Percentiles rank a stretch among this genome's conserved stretches.
Conservation (phyloP, 2,113 vertebrate species). For the Microtus montanus region DNA sequence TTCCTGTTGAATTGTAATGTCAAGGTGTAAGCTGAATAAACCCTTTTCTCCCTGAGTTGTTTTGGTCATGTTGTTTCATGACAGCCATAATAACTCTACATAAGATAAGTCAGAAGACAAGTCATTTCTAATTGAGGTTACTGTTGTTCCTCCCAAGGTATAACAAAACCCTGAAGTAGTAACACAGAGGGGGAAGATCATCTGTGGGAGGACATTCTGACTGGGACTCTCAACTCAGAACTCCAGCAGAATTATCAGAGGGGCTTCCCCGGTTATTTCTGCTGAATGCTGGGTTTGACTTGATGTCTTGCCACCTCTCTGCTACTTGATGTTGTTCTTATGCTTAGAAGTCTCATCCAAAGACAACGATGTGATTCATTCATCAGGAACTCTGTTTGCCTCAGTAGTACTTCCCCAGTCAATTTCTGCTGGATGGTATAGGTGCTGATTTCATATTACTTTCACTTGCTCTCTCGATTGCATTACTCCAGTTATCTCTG, state of each 20-base stretch:
- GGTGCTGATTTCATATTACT: background rate
- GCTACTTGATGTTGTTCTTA: background rate
- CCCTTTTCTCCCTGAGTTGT: background rate
- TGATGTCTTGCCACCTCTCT: background rate
- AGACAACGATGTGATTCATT: background rate
- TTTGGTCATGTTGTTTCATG: background rate
- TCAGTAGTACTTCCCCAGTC: background rate
- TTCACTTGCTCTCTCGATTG: background rate
- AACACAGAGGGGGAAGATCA: background rate
- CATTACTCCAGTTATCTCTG: background rate
- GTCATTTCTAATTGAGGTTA: background rate
- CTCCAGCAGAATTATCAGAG: background rate
- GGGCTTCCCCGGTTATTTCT: too few relatives aligned
- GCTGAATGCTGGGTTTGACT: background rate
- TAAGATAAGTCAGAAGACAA: background rate
- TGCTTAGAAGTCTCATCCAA: background rate
- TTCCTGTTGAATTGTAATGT: background rate
- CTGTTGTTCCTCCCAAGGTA: background rate
- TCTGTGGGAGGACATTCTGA: background rate
- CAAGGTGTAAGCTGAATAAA: background rate
- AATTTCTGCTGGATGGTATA: background rate
- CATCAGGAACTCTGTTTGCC: background rate
- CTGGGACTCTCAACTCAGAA: background rate
- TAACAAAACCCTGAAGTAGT: background rate
- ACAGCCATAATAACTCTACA: background rate